Evolutionary conservation across 2,888 invertebrate genomes (phyloP).

Genomic region (Miltochrista miniata): DNA sequence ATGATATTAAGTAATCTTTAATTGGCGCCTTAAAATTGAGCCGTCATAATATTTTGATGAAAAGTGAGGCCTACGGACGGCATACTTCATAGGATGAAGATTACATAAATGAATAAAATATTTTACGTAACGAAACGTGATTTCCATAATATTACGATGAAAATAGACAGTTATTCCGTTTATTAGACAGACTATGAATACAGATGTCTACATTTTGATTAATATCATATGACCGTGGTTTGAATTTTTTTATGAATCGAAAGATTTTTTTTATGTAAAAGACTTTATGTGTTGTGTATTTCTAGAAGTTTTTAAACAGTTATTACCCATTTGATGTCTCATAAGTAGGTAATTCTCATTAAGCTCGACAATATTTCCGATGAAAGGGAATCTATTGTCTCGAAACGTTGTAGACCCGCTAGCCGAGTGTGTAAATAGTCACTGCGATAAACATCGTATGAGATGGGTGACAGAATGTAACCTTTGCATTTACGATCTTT

Average conservation of each 20-base stretch:
- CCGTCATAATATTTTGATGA: background rate
- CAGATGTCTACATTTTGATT: conserved; percentile 37
- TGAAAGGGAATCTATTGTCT: too few species aligned
- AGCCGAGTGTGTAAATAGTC: too few species aligned
- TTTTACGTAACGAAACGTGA: conserved; percentile 16
- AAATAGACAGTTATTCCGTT: conserved; percentile 24
- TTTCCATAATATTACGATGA: conserved; percentile 25
- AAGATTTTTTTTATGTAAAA: conserved; percentile 1
- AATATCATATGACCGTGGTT: conserved; percentile 39
- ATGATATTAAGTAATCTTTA: background rate
- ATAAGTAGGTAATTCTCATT: too few species aligned
- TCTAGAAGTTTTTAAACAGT: background rate
- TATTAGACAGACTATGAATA: conserved; percentile 28
- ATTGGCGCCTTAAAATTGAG: background rate
- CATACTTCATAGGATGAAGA: conserved; percentile 2
- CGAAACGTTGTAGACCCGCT: too few species aligned
- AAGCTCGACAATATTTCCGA: background rate
- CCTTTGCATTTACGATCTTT: too few species aligned
- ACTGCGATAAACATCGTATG: too few species aligned
- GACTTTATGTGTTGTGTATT: background rate
- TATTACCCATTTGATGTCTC: too few species aligned
- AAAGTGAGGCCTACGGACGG: background rate
- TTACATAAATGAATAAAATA: conserved; percentile 24
- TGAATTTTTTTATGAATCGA: conserved; percentile 19
- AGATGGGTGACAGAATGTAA: too few species aligned